Percentiles rank a stretch among this genome's conserved stretches.
These are phyloP conservation scores for Lindbergichthys nudifrons DNA, from an alignment of 2,797 vertebrate species.

Conservation along the genomic window DNA sequence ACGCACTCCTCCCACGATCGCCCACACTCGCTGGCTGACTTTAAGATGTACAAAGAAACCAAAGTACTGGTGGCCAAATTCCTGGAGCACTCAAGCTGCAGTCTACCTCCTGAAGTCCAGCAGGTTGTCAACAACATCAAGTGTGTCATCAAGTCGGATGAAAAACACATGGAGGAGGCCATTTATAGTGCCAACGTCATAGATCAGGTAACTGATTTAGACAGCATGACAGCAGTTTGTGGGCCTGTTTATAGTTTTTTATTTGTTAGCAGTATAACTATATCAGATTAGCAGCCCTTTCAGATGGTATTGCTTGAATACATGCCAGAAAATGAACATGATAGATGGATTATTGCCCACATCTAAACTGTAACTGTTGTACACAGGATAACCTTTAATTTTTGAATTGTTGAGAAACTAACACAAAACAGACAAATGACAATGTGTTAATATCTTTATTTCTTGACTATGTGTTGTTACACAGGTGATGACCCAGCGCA, in stretches of 20 bases:
- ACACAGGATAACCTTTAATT: no score
- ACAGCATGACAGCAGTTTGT: background rate
- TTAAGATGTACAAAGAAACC: conserved; percentile 94
- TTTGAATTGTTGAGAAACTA: background rate
- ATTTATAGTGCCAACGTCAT: conserved; percentile 92
- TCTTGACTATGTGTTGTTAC: conserved; percentile 15
- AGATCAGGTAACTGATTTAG: conserved; percentile 87
- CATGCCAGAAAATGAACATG: background rate
- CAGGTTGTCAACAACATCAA: conserved; percentile 93
- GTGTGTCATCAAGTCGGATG: conserved; percentile 91
- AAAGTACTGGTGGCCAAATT: conserved; percentile 96
- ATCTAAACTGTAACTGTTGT: no score
- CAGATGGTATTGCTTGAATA: background rate
- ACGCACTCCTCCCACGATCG: conserved; percentile 83
- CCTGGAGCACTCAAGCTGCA: conserved; percentile 93
- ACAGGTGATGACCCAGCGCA: conserved; percentile 88
- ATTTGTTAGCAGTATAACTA: background rate
- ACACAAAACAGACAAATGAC: background rate
- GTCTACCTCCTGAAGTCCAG: conserved; percentile 91
- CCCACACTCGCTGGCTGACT: conserved; percentile 91
- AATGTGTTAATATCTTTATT: conserved; percentile 15
- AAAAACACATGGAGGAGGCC: conserved; percentile 94
- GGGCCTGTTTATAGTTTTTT: conserved; percentile 17
- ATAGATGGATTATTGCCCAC: background rate
- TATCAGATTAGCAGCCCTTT: background rate